A percentile compares a stretch with the other conserved stretches of the same genome.
phyloP scores from a whole-genome alignment of 2,888 invertebrate species.

The Pollenia angustigena region DNA sequence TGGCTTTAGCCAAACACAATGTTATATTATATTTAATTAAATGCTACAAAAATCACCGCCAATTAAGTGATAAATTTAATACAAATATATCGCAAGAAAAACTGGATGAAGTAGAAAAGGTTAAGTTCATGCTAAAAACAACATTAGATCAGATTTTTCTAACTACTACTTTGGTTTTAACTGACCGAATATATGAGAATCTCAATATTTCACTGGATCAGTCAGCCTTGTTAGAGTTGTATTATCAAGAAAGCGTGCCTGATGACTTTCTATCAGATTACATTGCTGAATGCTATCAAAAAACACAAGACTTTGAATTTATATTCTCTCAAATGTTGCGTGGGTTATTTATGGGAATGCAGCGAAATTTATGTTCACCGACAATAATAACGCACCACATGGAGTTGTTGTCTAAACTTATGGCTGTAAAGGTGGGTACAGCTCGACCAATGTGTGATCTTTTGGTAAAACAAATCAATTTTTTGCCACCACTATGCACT shows the following conservation, averaged over 20 bases:
- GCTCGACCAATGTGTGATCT: constrained; percentile 91
- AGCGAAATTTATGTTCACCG: constrained; percentile 82
- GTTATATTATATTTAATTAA: constrained; percentile 81
- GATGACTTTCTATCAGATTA: constrained; percentile 87
- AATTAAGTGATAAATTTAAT: constrained; percentile 66
- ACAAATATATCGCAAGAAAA: constrained; percentile 56
- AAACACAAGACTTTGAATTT: constrained; percentile 80
- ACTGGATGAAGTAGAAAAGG: constrained; percentile 59
- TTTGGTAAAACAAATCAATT: constrained; percentile 88
- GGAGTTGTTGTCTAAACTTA: constrained; percentile 90
- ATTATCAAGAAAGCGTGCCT: constrained; percentile 87
- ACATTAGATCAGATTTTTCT: constrained; percentile 78
- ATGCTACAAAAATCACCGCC: constrained; percentile 80
- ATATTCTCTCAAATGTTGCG: constrained; percentile 82
- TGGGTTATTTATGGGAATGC: constrained; percentile 83
- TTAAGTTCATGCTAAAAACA: constrained; percentile 70
- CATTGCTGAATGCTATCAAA: constrained; percentile 85
- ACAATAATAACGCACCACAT: constrained; percentile 87
- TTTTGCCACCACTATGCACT: constrained; percentile 89
- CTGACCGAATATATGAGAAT: constrained; percentile 81
- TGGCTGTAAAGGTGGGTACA: constrained; percentile 90
- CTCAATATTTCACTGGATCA: constrained; percentile 80
- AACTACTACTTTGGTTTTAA: constrained; percentile 78
- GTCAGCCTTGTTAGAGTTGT: constrained; percentile 86
- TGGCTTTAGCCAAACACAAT: constrained; percentile 79